Evolutionary conservation across 2,888 invertebrate genomes (phyloP), one percentile per base, ranked within the genome.

Genomic region (Carabus problematicus): DNA sequence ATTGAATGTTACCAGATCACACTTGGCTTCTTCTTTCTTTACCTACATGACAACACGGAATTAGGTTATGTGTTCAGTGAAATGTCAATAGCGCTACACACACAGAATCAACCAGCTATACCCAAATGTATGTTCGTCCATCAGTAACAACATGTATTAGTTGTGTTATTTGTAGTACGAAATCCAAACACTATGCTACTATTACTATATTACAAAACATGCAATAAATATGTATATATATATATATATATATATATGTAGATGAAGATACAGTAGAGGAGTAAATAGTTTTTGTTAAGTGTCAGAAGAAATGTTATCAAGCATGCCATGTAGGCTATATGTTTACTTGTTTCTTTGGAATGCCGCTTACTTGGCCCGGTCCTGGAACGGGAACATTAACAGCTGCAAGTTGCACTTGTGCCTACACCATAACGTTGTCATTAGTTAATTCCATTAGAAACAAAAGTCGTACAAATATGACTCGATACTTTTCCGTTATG

Each of bases 1-100:
- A 18, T 67, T 59, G 12, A 41, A 67, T 1, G 19, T 52, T 12
- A 6, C 67, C 52, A 67, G 16, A 43, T 67, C 67, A 39, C 67
- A 67, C 12, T 45, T 45, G n/a, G 45, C 1, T 11, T 56, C 29
- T 64, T 55, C 56, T 42, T 67, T 49, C 9, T 18, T 19, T 42
- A 47, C 67, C 59, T 66, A 40, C 4, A 29, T 29, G 29, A 29
- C 29, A 29, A 29, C 29, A 29, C 29, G 3, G 29, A n/a, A 29
- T 29, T 29, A 29, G 29, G 6, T 2, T 29, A 29, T 29, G 6
- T 29, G 6, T 29, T 3, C 29, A 2, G 6, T 29, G n/a, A 29
- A 29, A 29, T 2, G 29, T 29, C 29, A n/a, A n/a, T n/a, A n/a
- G n/a, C n/a, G n/a, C n/a, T n/a, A n/a, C n/a, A n/a, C n/a, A n/a